These are phyloP conservation scores for Ophonus ardosiacus DNA, from an alignment of 2,888 invertebrate genomes.

Conservation along the genomic window DNA sequence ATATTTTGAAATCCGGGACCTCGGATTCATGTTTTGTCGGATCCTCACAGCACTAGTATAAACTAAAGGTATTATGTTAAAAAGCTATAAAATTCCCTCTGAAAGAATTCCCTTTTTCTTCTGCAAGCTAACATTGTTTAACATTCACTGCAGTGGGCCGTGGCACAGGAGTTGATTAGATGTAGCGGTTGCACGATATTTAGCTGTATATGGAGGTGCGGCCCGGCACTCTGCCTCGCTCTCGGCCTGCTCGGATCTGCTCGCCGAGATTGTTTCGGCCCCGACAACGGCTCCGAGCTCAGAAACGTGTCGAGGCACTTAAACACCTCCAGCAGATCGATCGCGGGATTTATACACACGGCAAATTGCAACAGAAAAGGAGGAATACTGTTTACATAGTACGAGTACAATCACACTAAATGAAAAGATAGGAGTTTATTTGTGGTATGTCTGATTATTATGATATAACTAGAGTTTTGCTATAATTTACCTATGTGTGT, in stretches of 20 bases:
- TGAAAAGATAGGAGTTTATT: no score
- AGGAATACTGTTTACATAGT: not conserved
- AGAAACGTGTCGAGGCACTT: not conserved
- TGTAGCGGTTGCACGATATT: slow-evolving; percentile 52
- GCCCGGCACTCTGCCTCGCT: not conserved
- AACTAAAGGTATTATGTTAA: no score
- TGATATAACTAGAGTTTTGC: no score
- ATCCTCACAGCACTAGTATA: no score
- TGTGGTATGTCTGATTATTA: no score
- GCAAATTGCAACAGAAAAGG: slow-evolving; percentile 13
- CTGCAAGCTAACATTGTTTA: not conserved
- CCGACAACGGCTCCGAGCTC: not conserved
- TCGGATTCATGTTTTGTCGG: no score
- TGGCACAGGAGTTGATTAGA: slow-evolving; percentile 47
- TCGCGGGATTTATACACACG: slow-evolving; percentile 24
- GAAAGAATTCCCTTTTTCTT: no score
- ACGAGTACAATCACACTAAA: no score
- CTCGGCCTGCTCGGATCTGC: slow-evolving; percentile 1
- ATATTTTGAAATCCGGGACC: no score
- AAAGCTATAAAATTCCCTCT: no score
- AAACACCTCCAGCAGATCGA: not conserved
- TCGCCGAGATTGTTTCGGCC: slow-evolving; percentile 10
- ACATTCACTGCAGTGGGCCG: slow-evolving; percentile 1
- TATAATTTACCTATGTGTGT: no score
- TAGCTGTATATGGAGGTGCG: slow-evolving; percentile 46